Conservation (phyloP, 1,140 invertebrate species). For the Cyphomyrmex costatus region DNA sequence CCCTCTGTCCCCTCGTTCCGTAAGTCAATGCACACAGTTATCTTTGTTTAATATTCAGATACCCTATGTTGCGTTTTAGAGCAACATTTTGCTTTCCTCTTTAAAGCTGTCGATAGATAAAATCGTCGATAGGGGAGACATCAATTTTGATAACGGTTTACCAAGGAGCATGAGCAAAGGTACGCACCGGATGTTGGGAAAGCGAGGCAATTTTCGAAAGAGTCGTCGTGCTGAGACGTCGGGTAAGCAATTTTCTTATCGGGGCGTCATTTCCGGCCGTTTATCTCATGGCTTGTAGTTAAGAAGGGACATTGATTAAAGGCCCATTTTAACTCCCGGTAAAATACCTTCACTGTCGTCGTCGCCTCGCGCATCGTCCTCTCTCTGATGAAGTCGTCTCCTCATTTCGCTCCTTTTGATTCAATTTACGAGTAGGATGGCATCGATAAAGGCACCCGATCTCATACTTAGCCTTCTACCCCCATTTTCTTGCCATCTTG, state of each 20-base stretch:
- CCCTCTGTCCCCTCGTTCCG: too few relatives aligned
- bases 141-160: constrained; percentile 77
- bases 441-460: constrained; percentile 82
- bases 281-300: constrained; percentile 84
- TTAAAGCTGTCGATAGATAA: constrained; percentile 29
- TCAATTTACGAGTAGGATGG: constrained; percentile 85
- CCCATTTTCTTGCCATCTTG: constrained; percentile 42
- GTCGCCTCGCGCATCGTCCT: constrained; percentile 65
- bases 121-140: constrained; percentile 57
- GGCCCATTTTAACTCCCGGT: constrained; percentile 83
- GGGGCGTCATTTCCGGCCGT: constrained; percentile 85
- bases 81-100: background rate
- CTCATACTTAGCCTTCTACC: constrained; percentile 60
- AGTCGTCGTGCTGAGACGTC: constrained; percentile 67
- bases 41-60: background rate
- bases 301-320: constrained; percentile 85
- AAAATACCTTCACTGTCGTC: constrained; percentile 70
- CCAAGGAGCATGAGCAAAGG: constrained; percentile 42
- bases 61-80: background rate
- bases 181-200: constrained; percentile 74
- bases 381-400: constrained; percentile 24
- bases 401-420: constrained; percentile 82
- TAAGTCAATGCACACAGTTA: too few relatives aligned
- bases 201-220: constrained; percentile 75
- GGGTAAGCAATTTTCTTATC: constrained; percentile 86